Evolutionary conservation across 1,140 invertebrate species (phyloP).

Genomic region (Homalodisca vitripennis): DNA sequence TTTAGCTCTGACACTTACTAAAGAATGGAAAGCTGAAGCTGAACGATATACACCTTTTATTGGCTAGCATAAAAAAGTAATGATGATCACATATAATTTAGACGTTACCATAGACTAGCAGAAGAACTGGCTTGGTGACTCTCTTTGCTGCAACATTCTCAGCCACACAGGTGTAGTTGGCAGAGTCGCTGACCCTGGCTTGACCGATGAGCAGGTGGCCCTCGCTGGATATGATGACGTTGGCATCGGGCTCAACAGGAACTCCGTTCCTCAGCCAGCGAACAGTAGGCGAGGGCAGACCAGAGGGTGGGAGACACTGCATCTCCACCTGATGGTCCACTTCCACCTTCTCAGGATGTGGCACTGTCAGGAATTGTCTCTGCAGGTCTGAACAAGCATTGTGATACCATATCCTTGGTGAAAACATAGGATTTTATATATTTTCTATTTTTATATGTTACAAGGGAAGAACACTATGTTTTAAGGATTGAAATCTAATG

Average conservation of each 20-base stretch:
- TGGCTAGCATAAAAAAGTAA: too few relatives aligned
- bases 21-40: too few relatives aligned
- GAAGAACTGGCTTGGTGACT: constrained; percentile 78
- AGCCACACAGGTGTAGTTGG: constrained; percentile 96
- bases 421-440: too few relatives aligned
- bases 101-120: constrained; percentile 97
- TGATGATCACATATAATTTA: too few relatives aligned
- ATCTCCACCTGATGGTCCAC: constrained; percentile 82
- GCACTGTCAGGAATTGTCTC: constrained; percentile 78
- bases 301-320: constrained; percentile 83
- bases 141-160: constrained; percentile 90
- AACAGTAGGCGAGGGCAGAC: constrained; percentile 80
- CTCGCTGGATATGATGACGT: constrained; percentile 41
- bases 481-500: too few relatives aligned
- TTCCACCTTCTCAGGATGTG: constrained; percentile 79
- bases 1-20: too few relatives aligned
- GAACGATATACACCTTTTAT: too few relatives aligned
- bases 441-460: too few relatives aligned
- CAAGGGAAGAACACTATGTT: too few relatives aligned
- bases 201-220: constrained; percentile 82
- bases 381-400: constrained; percentile 68
- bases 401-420: too few relatives aligned
- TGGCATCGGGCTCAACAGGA: constrained; percentile 39
- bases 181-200: constrained; percentile 82
- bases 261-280: constrained; percentile 48